Conservation (phyloP, 2,113 vertebrate genomes). For the Rhabdomys dilectus region DNA sequence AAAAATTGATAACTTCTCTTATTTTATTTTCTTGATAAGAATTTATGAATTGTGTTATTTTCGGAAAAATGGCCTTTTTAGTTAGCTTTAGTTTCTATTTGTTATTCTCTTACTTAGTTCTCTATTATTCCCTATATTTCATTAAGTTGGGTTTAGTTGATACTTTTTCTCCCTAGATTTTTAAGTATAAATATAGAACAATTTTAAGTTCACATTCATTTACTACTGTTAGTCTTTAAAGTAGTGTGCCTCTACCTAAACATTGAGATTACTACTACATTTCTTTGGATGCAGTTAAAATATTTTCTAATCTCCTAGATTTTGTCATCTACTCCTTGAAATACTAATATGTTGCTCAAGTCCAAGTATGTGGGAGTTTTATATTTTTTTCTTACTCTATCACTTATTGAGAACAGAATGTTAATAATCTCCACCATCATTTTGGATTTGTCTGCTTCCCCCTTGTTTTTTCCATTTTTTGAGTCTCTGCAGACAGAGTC, state of each 20-base stretch:
- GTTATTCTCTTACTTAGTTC: background rate
- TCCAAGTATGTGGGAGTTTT: background rate
- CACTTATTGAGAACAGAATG: background rate
- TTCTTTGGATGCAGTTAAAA: slow-evolving; percentile 22
- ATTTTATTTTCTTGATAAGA: background rate
- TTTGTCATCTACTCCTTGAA: background rate
- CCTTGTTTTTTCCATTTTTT: background rate
- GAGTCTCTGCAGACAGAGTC: background rate
- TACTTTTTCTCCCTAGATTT: background rate
- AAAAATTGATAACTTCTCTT: background rate
- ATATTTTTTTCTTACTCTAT: background rate
- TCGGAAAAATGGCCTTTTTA: background rate
- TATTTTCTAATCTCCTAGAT: background rate
- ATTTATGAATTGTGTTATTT: background rate
- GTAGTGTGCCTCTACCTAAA: background rate
- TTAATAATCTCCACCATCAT: background rate
- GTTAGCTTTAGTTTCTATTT: background rate
- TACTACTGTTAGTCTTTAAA: background rate
- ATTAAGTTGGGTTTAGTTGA: background rate
- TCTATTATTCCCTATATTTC: background rate
- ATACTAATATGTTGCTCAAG: background rate
- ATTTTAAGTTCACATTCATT: background rate
- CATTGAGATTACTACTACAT: background rate
- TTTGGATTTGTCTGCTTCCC: background rate
- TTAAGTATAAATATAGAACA: background rate